Base-by-base conservation (phyloP, 1,140 invertebrate species). In the honey bee (Apis mellifera) region DNA sequence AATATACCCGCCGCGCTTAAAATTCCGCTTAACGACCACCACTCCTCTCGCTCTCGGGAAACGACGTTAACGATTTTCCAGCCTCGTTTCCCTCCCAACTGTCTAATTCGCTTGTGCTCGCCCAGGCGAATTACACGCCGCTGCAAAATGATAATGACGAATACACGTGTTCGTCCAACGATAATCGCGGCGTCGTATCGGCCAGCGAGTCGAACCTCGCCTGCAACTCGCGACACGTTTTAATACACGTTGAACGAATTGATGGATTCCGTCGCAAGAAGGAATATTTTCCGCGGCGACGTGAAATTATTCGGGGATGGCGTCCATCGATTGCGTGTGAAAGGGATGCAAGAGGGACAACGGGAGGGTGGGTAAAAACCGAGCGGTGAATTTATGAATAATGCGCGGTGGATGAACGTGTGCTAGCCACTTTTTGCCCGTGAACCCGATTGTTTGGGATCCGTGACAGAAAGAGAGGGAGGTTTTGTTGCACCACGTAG, bases 171-270 rank as follows among this genome's bases (percentile, higher is more conserved):
- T 32, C 2, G 32, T 42, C 32, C 32, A 42, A 7, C 32, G 32
- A 42, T 42, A 42, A 42, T 32, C 32, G 2, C 32, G 7, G 2
- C 32, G 7, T 5, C 32, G 32, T 42, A 42, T 42, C 9, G n/a
- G 2, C 32, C 32, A 7, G 4, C 32, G 42, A 23, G 19, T 21
- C 9, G 62, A 42, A 42, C 75, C n/a, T n/a, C n/a, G n/a, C n/a
- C n/a, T 59, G 79, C 79, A 68, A 66, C 57, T 68, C 79, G 59
- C 48, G 79, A 59, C 72, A 62, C n/a, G n/a, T n/a, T 42, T 80
- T 80, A 80, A 80, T 80, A 80, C 74, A 80, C 52, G 71, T 80
- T 80, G 57, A 65, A 64, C 72, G 66, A 81, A 81, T 76, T 76
- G 79, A 81, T 81, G 79, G 62, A 81, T 68, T n/a, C 9, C 19